Evolutionary conservation across 2,888 invertebrate genomes (phyloP), one percentile per base, ranked within the genome.

Genomic region (Caenorhabditis auriculariae): DNA sequence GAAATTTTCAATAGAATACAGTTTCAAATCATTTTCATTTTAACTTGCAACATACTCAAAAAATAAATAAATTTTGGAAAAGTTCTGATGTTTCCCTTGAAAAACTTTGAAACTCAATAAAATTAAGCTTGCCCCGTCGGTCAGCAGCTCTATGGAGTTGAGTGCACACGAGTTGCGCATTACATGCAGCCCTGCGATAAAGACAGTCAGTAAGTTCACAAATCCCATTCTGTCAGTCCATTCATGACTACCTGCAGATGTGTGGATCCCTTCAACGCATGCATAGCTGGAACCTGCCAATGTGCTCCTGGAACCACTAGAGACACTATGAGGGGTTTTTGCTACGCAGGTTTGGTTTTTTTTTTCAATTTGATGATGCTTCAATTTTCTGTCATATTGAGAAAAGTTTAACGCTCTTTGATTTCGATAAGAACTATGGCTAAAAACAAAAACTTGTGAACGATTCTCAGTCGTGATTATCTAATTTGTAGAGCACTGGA

Each of bases 211-310:
- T 69, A 38, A 47, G 56, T 53, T 4, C 35, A 32, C n/a, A 32
- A 32, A 32, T 12, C 9, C 9, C 9, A n/a, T 12, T 32, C 9
- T n/a, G n/a, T 32, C n/a, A 32, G 35, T 9, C n/a, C 9, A 32
- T n/a, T 32, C 35, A n/a, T 32, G n/a, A n/a, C 35, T 32, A 17
- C 12, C 50, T 61, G 4, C 51, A 62, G 62, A 55, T 81, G 81
- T 54, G 75, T 78, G 0, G 79, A 78, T 43, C 75, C 81, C 5
- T 78, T 78, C 60, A 80, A 73, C 45, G 63, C 75, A 3, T 81
- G 81, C 51, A 63, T 70, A 15, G 66, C 60, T 21, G 78, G 77
- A 32, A 73, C 76, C 0, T 81, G 81, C 52, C 77, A 76, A 51
- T 81, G 81, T 49, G 56, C 77, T 6, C 74, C 76, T 5, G 81